Conservation (phyloP, 2,113 vertebrate species). For the Leucosticte australis region DNA sequence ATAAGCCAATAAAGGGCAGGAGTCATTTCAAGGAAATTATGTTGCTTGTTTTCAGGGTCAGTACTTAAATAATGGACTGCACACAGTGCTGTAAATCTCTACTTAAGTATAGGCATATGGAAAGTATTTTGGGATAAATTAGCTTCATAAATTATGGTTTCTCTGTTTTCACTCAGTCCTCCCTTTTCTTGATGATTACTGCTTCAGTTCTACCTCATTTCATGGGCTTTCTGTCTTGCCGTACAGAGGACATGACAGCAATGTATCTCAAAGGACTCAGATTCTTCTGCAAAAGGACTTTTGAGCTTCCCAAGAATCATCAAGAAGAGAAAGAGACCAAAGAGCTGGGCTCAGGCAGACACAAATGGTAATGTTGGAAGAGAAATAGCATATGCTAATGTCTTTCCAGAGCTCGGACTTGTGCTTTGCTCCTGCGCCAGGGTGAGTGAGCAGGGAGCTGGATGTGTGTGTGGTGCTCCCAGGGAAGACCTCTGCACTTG, state of each 20-base stretch:
- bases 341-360: background rate
- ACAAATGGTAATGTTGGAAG: background rate
- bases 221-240: background rate
- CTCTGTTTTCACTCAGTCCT: slow-evolving; percentile 24
- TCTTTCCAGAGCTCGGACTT: background rate
- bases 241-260: background rate
- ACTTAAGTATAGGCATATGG: background rate
- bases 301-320: background rate
- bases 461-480: background rate
- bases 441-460: background rate
- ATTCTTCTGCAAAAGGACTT: background rate
- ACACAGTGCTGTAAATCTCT: background rate
- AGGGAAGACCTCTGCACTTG: rapidly evolving
- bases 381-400: background rate
- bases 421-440: background rate
- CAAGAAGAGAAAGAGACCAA: background rate
- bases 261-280: background rate
- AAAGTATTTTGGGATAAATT: slow-evolving; percentile 15
- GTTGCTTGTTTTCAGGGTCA: background rate
- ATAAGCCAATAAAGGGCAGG: background rate
- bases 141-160: slow-evolving; percentile 26
- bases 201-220: background rate
- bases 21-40: background rate
- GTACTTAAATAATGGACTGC: background rate
- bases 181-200: background rate